Conservation (phyloP, 2,797 vertebrate genomes). For the Sebastes cheni region DNA sequence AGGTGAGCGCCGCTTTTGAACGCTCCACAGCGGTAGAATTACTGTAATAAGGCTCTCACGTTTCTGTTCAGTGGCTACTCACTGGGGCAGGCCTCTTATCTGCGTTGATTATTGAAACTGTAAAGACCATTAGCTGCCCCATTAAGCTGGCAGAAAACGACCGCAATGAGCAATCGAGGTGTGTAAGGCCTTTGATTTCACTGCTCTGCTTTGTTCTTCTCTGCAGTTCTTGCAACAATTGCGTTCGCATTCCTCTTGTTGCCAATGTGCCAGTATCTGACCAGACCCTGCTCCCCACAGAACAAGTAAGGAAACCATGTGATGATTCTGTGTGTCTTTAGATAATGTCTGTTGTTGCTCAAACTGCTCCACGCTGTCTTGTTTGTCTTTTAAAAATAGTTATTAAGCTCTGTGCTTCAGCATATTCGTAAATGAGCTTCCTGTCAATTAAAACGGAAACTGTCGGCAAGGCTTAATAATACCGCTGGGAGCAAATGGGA, state of each 20-base stretch:
- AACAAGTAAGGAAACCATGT: slow-evolving; percentile 92
- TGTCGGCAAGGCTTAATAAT: neutral
- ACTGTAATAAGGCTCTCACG: slow-evolving; percentile 1
- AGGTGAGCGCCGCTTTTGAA: slow-evolving; percentile 79
- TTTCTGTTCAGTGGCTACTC: slow-evolving; percentile 19
- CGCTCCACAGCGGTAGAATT: neutral
- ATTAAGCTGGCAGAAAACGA: slow-evolving; percentile 29
- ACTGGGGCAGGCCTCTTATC: neutral
- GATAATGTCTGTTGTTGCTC: neutral
- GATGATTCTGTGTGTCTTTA: neutral
- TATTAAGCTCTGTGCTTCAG: neutral
- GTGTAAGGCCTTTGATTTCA: slow-evolving; percentile 30
- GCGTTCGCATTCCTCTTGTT: slow-evolving; percentile 98
- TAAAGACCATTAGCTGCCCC: slow-evolving; percentile 29
- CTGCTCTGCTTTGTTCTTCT: slow-evolving; percentile 53
- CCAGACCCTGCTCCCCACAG: slow-evolving; percentile 96
- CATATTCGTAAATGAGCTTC: neutral
- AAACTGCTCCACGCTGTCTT: neutral
- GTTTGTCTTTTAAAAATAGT: slow-evolving; percentile 2
- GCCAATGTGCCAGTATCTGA: slow-evolving; percentile 99
- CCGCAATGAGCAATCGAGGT: slow-evolving; percentile 1
- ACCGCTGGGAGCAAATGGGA: neutral
- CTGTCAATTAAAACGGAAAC: neutral
- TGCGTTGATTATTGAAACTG: slow-evolving; percentile 27
- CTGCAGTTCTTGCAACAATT: slow-evolving; percentile 96